Percentiles rank a stretch among this genome's conserved stretches.
Evolutionary conservation across 2,113 vertebrate species (phyloP).

Genomic region (Psettodes erumei): DNA sequence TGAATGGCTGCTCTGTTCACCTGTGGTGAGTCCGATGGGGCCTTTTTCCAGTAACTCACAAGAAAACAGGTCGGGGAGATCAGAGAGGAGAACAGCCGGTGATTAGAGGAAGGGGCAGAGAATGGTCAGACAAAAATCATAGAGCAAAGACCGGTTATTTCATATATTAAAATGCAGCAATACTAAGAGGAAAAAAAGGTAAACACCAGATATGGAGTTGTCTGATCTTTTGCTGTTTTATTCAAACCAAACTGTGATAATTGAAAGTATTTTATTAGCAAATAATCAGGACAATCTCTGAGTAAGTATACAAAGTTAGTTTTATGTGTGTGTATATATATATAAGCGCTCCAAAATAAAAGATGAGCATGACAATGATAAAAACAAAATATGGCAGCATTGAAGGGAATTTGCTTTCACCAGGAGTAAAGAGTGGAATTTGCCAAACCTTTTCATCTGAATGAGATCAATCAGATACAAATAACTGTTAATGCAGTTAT

Average conservation of each 20-base stretch:
- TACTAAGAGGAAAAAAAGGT: background rate
- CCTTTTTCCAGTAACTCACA: slow-evolving; percentile 25
- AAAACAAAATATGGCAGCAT: background rate
- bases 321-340: no score
- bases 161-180: background rate
- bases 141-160: background rate
- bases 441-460: background rate
- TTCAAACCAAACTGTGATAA: no score
- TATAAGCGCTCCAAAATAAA: no score
- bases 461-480: background rate
- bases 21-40: slow-evolving; percentile 41
- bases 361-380: no score
- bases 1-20: slow-evolving; percentile 70
- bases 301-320: no score
- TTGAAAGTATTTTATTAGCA: no score
- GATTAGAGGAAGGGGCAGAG: background rate
- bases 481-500: no score
- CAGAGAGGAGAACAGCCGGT: slow-evolving; percentile 1
- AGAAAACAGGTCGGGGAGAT: slow-evolving; percentile 22
- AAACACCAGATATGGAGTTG: background rate
- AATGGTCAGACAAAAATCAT: background rate
- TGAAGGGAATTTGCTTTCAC: no score
- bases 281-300: no score
- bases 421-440: no score
- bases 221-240: background rate